Conservation (phyloP, 2,888 invertebrate species). For the Tillus elongatus region DNA sequence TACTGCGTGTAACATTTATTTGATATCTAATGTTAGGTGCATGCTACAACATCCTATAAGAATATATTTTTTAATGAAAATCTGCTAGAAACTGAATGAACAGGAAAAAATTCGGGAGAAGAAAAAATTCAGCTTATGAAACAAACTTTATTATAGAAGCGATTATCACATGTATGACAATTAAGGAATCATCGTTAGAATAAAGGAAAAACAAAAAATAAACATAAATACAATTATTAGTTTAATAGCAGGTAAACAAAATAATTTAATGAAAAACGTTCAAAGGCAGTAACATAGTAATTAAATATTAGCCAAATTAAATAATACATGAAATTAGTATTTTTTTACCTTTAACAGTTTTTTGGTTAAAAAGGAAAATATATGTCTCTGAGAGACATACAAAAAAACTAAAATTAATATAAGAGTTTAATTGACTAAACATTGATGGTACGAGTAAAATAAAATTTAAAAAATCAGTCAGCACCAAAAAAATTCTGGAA, state of each 20-base stretch:
- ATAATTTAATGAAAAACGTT: conserved; percentile 10
- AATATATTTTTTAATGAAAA: no score
- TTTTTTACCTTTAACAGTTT: conserved; percentile 18
- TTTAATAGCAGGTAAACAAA: conserved; percentile 13
- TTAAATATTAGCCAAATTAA: not conserved
- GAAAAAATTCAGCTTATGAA: no score
- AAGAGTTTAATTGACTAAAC: conserved; percentile 40
- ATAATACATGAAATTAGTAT: conserved; percentile 5
- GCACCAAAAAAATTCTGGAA: conserved; percentile 36
- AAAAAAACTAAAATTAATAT: conserved; percentile 21
- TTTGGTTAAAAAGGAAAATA: conserved; percentile 23
- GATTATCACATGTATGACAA: conserved; percentile 46
- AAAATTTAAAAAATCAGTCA: conserved; percentile 37
- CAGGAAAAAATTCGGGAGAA: no score
- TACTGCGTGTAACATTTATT: no score
- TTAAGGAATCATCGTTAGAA: conserved; percentile 40
- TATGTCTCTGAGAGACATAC: conserved; percentile 33
- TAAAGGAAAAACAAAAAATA: conserved; percentile 27
- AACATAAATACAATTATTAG: conserved; percentile 26
- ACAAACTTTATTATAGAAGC: conserved; percentile 44
- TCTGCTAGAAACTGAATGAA: no score
- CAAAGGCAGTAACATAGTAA: conserved; percentile 7
- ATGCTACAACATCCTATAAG: no score
- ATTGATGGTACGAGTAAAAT: conserved; percentile 36
- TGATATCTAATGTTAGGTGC: no score